phyloP scores from a whole-genome alignment of 1,140 invertebrate genomes.

The Papilio polytes region DNA sequence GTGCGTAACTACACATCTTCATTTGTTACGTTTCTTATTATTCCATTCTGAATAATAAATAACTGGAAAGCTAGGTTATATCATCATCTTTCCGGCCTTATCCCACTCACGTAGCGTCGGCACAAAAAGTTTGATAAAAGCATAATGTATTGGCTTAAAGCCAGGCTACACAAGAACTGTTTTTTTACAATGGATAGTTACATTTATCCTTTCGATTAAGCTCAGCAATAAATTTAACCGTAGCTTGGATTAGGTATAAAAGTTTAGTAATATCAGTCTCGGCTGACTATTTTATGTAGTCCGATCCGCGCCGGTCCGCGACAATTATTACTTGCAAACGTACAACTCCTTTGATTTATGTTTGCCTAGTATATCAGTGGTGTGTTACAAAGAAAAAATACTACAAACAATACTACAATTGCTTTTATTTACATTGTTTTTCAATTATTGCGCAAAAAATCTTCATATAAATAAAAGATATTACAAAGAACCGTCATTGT shows the following conservation, averaged over 20 bases:
- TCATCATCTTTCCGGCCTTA: too few species aligned
- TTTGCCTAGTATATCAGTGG: neutral
- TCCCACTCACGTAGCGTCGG: too few species aligned
- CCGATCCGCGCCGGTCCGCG: constrained; percentile 40
- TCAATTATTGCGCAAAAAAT: too few species aligned
- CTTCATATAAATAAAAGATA: constrained; percentile 14
- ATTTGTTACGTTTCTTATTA: constrained; percentile 46
- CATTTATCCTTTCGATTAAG: constrained; percentile 11
- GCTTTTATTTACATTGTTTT: neutral
- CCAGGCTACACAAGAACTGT: neutral
- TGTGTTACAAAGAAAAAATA: neutral
- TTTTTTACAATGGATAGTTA: neutral
- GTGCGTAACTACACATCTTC: constrained; percentile 52
- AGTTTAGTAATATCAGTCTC: constrained; percentile 45
- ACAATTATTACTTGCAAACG: constrained; percentile 43
- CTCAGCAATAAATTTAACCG: constrained; percentile 45
- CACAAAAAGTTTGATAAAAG: too few species aligned
- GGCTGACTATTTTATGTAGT: constrained; percentile 41
- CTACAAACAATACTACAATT: neutral
- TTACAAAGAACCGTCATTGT: constrained; percentile 11
- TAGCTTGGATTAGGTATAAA: constrained; percentile 37
- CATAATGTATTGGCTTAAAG: too few species aligned
- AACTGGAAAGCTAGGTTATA: neutral
- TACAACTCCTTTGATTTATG: constrained; percentile 38
- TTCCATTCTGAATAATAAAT: neutral